Evolutionary conservation across 2,888 invertebrate genomes (phyloP).

Genomic region (Philhelius pedissequus): DNA sequence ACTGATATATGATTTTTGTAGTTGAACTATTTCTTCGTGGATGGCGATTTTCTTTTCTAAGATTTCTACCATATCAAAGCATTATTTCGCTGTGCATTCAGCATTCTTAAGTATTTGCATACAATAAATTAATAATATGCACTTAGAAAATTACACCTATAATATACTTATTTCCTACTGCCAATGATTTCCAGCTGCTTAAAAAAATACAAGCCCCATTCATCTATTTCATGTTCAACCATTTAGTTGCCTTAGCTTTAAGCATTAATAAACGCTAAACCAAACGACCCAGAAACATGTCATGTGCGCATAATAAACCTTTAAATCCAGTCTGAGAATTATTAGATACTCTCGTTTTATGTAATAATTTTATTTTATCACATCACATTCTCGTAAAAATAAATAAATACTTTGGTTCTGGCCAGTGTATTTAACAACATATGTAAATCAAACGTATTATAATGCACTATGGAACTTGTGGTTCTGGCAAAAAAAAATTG

Average conservation of each 20-base stretch:
- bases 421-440: background rate
- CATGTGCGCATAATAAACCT: slow-evolving; percentile 23
- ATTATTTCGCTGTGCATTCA: no score
- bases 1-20: no score
- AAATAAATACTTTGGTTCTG: background rate
- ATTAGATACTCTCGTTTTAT: background rate
- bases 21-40: no score
- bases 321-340: slow-evolving; percentile 16
- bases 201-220: background rate
- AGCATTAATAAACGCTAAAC: background rate
- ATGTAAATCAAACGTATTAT: background rate
- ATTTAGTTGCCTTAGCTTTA: background rate
- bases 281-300: slow-evolving; percentile 37
- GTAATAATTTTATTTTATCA: background rate
- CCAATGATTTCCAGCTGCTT: no score
- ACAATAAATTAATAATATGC: no score
- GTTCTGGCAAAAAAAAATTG: no score
- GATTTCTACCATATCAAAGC: no score
- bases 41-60: no score
- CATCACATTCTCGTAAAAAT: background rate
- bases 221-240: background rate
- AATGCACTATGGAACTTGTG: background rate
- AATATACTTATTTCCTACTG: no score
- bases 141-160: no score
- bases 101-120: no score